These are phyloP conservation scores for Orthonyx spaldingii DNA, from an alignment of 2,113 vertebrate genomes.

Conservation along the genomic window DNA sequence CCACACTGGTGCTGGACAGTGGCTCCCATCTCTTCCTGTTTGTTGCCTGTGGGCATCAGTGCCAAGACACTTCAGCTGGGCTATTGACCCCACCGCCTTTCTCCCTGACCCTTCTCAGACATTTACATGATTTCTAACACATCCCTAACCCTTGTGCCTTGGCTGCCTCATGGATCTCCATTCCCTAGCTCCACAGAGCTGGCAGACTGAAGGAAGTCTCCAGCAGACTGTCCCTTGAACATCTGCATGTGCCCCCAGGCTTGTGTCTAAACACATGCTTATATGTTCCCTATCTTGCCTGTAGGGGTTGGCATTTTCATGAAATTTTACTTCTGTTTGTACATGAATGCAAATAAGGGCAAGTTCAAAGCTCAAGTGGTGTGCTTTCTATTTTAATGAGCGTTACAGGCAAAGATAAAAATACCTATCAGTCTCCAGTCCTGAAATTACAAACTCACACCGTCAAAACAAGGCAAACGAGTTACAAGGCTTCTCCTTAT, in stretches of 20 bases:
- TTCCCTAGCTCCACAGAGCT: neutral
- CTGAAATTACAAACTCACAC: neutral
- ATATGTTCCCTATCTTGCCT: neutral
- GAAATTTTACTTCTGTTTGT: constrained; percentile 36
- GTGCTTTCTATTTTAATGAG: constrained; percentile 14
- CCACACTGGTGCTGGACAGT: too few species aligned
- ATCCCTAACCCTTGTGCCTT: neutral
- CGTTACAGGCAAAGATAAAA: neutral
- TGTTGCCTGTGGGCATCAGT: neutral
- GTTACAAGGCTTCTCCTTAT: neutral
- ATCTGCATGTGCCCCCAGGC: neutral
- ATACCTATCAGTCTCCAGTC: neutral
- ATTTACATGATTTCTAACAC: neutral
- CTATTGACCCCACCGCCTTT: neutral
- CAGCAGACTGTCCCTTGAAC: neutral
- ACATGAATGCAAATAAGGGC: constrained; percentile 37
- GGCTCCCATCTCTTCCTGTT: neutral
- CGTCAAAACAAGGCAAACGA: neutral
- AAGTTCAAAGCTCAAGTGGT: constrained; percentile 43
- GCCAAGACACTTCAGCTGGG: neutral
- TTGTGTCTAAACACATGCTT: neutral
- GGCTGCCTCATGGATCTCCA: neutral
- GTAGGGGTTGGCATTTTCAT: neutral
- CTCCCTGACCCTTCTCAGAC: neutral
- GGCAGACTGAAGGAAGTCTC: neutral